Percentiles rank a stretch among this genome's conserved stretches.
Conservation (phyloP, 2,888 invertebrate species). For the Noctua comes region DNA sequence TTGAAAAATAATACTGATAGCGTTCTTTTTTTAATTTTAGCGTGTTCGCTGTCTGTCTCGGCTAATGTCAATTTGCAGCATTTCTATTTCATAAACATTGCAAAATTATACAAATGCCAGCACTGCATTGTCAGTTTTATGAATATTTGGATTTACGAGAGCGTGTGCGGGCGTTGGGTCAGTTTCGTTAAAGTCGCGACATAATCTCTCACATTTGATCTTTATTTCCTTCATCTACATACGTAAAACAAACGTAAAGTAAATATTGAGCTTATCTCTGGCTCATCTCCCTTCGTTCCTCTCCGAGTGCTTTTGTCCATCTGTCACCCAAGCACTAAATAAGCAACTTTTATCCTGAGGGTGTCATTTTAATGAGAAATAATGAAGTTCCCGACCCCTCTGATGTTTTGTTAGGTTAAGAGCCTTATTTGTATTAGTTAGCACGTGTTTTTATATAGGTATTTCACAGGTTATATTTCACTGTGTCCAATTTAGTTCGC, state of each 20-base stretch:
- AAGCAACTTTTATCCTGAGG: conserved; percentile 86
- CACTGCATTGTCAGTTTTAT: conserved; percentile 70
- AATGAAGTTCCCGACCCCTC: conserved; percentile 85
- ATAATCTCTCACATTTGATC: conserved; percentile 69
- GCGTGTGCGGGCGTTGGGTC: conserved; percentile 60
- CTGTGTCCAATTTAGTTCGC: conserved; percentile 59
- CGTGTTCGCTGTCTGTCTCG: conserved; percentile 26
- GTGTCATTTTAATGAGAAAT: conserved; percentile 88
- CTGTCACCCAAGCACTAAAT: conserved; percentile 86
- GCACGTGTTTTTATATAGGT: conserved; percentile 81
- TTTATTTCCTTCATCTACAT: conserved; percentile 70
- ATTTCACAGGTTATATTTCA: conserved; percentile 67
- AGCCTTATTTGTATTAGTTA: conserved; percentile 88
- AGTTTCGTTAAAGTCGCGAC: conserved; percentile 63
- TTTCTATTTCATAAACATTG: conserved; percentile 58
- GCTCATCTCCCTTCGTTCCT: conserved; percentile 73
- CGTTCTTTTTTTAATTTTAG: conserved; percentile 13
- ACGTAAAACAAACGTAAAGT: conserved; percentile 71
- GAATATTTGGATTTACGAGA: conserved; percentile 65
- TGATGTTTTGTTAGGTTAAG: conserved; percentile 86
- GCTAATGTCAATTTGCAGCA: conserved; percentile 44
- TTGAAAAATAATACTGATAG: conserved; percentile 14
- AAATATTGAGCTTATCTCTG: conserved; percentile 74
- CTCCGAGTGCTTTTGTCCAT: conserved; percentile 82
- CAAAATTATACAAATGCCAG: conserved; percentile 64